phyloP scores from a whole-genome alignment of 2,888 invertebrate species.

The Diaperis boleti region DNA sequence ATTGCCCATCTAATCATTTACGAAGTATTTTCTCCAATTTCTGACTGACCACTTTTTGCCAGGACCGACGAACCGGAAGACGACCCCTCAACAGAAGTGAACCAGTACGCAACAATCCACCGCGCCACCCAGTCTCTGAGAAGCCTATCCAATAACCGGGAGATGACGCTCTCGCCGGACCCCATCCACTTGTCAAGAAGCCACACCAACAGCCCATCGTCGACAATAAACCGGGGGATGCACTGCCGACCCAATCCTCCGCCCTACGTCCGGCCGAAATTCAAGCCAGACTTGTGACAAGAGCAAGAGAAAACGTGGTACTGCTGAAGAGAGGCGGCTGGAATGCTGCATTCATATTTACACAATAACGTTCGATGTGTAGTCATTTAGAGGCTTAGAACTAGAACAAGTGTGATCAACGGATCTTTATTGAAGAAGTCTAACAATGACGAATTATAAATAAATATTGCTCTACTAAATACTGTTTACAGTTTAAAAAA shows the following conservation, averaged over 20 bases:
- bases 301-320: conserved; percentile 69
- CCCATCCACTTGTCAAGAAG: conserved; percentile 55
- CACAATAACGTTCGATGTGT: neutral
- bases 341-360: neutral
- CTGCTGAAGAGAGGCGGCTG: conserved; percentile 61
- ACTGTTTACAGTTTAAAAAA: conserved; percentile 37
- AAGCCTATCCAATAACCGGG: conserved; percentile 67
- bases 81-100: conserved; percentile 72
- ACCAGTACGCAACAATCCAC: conserved; percentile 72
- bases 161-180: conserved; percentile 60
- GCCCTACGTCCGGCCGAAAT: conserved; percentile 70
- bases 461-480: conserved; percentile 34
- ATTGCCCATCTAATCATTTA: too few species aligned
- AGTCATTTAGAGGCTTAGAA: neutral
- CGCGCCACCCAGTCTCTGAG: conserved; percentile 72
- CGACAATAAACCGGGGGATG: conserved; percentile 61
- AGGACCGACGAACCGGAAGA: conserved; percentile 64
- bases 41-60: too few species aligned
- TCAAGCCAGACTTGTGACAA: conserved; percentile 71
- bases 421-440: conserved; percentile 28
- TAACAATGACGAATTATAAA: conserved; percentile 29
- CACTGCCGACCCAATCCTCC: conserved; percentile 72
- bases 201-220: conserved; percentile 62
- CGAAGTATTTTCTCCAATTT: too few species aligned
- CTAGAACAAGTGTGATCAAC: conserved; percentile 24